Base-by-base conservation (phyloP, 2,113 vertebrate species). In the Manacus vitellinus region DNA sequence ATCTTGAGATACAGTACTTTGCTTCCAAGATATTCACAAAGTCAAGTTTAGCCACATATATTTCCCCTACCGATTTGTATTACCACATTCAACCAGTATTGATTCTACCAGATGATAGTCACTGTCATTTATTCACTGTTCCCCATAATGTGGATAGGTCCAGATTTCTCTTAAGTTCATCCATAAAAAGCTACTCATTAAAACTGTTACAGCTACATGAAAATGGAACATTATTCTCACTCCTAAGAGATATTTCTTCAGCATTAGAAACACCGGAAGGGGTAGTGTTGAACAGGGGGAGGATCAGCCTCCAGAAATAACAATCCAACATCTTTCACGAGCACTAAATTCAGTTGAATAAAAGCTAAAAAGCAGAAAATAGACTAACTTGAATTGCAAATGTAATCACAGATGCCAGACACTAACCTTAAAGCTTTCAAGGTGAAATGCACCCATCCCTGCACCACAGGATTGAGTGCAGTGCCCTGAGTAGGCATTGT, bases 371-470 rank as follows among this genome's bases (percentile, higher is more conserved):
- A 88, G 87, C 78, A 96, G 71, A 93, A 96, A 97, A 95, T 93
- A 92, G 94, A 92, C 61, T 88, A 96, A 96, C 92, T 94, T 97
- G 96, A 97, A 97, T 97, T 97, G 95, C 96, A 97, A 97, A 97
- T 97, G 96, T 72, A 97, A 97, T 97, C 95, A 97, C 67, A 78
- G 92, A 74, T 18, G 27, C 37, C 49, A 96, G 88, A 68, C 72
- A 52, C 51, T 90, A 92, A 95, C 80, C 90, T 96, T 93, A 95
- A 84, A 72, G 83, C 88, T 89, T 91, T 94, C 95, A 97, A 97
- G 95, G 95, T 95, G 95, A 96, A 93, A 89, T 67, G 84, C 83
- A 67, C 79, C 83, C 95, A 77, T 63, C 24, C 75, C 52, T 68
- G 65, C 88, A 90, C 83, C 90, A 93, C 3, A 89, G 96, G 83